Evolutionary conservation across 2,113 vertebrate genomes (phyloP), one percentile per base, ranked within the genome.

Genomic region (Microcebus griseorufus): DNA sequence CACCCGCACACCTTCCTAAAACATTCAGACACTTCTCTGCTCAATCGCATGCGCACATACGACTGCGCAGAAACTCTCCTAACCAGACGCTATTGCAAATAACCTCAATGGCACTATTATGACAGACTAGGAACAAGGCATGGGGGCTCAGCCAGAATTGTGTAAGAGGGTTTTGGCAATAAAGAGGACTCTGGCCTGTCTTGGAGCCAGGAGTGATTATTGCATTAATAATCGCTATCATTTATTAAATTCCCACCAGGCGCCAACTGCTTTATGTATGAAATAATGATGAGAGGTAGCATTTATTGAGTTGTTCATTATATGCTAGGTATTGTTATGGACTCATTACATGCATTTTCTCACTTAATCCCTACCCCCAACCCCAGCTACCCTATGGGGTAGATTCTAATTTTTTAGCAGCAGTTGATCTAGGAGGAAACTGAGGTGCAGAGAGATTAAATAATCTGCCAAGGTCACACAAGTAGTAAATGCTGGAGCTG

Each of bases 211-310:
- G 51, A 76, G 53, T 75, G 82, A 94, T 84, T 88, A 58, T 82
- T 94, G 75, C 84, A 65, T 23, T 88, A 84, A 88, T 89, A 97
- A 86, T 69, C 91, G 67, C 73, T 91, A 62, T 72, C 86, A 23
- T 78, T 95, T 79, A 95, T 84, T 95, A 90, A 94, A 70, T 85
- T 87, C 39, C 79, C 88, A 81, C 79, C 62, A 92, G 86, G 78
- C 82, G 53, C 93, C 91, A 87, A 87, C 69, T 97, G 95, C 93
- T 93, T 93, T 83, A 34, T 55, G 1, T 34, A 60, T 80, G 83
- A 93, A 92, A 65, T 53, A 80, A 78, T 79, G 72, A 51, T 42
- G 62, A 64, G 13, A 79, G 42, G 85, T n/a, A 51, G 27, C 51
- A 34, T 58, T 86, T 78, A 69, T 14, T 75, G 32, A 62, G 58